These are phyloP conservation scores for Gymnoscelis rufifasciata DNA, from an alignment of 2,888 invertebrate species.

Conservation along the genomic window DNA sequence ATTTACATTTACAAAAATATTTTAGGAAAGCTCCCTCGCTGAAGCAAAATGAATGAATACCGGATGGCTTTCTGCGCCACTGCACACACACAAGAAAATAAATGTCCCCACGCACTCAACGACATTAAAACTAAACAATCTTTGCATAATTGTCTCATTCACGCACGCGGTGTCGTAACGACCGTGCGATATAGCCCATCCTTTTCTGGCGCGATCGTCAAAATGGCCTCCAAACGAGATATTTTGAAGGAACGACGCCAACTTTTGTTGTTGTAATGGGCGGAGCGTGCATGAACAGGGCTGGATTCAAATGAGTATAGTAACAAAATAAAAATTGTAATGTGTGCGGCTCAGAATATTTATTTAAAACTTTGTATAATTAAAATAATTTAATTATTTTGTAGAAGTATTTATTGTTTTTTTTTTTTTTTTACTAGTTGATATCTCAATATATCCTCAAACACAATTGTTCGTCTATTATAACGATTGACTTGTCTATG, in stretches of 20 bases:
- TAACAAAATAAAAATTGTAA: background rate
- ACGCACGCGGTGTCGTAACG: conserved; percentile 59
- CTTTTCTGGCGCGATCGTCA: conserved; percentile 70
- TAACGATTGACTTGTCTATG: too few species aligned
- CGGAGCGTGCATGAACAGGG: conserved; percentile 73
- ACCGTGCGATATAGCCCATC: conserved; percentile 49
- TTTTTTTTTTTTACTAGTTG: too few species aligned
- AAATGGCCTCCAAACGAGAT: conserved; percentile 80
- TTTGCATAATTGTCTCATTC: conserved; percentile 78
- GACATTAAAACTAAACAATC: conserved; percentile 74
- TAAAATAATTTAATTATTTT: too few species aligned
- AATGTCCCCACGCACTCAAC: conserved; percentile 55
- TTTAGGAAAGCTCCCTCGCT: background rate
- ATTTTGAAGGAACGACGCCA: conserved; percentile 78
- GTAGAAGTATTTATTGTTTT: too few species aligned
- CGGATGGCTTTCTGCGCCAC: conserved; percentile 25
- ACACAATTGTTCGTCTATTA: too few species aligned
- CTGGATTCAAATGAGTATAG: conserved; percentile 40
- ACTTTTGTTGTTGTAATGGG: conserved; percentile 79
- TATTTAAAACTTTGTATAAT: too few species aligned
- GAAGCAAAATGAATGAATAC: conserved; percentile 15
- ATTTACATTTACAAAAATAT: background rate
- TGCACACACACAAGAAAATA: conserved; percentile 43
- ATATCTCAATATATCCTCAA: too few species aligned
- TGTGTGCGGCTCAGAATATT: too few species aligned